Evolutionary conservation across 2,888 invertebrate species (phyloP).

Genomic region (Folsomia candida): DNA sequence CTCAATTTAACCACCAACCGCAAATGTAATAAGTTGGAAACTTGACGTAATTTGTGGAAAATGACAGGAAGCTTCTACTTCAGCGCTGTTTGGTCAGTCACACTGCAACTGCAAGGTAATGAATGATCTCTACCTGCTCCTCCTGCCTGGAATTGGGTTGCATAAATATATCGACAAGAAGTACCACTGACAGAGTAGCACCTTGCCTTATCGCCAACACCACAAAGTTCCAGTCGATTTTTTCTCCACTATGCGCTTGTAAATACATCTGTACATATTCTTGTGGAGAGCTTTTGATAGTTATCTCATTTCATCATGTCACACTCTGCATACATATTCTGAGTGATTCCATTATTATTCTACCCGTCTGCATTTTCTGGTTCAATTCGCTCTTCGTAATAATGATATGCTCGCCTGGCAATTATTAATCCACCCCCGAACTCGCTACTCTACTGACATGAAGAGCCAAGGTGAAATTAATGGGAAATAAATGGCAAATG

Average conservation of each 20-base stretch:
- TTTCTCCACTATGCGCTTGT: too few species aligned
- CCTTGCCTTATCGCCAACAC: too few species aligned
- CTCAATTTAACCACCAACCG: not conserved
- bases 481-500: slow-evolving; percentile 5
- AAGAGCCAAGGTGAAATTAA: not conserved
- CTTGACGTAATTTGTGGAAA: not conserved
- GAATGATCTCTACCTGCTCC: too few species aligned
- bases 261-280: too few species aligned
- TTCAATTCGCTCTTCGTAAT: too few species aligned
- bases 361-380: not conserved
- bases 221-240: too few species aligned
- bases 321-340: not conserved
- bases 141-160: too few species aligned
- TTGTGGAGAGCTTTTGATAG: not conserved
- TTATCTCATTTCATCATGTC: not conserved
- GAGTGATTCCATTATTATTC: not conserved
- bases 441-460: not conserved
- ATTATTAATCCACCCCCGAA: not conserved
- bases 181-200: too few species aligned
- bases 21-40: not conserved
- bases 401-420: not conserved
- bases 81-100: not conserved
- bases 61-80: not conserved
- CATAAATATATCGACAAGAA: too few species aligned
- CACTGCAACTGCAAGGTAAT: too few species aligned